These are phyloP conservation scores for Nymphalis c-album DNA, from an alignment of 2,888 invertebrate genomes.

Conservation along the genomic window DNA sequence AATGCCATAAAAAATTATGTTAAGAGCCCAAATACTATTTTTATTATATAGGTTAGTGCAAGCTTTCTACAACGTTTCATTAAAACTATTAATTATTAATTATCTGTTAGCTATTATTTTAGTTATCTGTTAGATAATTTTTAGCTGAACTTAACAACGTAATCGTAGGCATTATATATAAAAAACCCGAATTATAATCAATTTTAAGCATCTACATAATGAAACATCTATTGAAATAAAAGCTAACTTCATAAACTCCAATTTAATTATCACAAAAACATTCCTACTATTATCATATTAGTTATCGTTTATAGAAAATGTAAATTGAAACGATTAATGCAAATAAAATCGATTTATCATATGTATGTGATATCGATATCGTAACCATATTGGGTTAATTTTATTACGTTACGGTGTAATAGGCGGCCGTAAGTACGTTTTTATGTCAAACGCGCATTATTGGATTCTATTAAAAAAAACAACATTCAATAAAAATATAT, in stretches of 20 bases:
- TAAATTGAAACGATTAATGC: background rate
- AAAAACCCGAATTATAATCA: no score
- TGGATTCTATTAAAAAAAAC: background rate
- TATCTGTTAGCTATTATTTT: no score
- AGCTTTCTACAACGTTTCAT: no score
- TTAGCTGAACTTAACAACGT: no score
- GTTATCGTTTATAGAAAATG: background rate
- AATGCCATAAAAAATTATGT: no score
- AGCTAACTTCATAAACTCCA: background rate
- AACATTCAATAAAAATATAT: background rate
- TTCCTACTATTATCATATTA: background rate
- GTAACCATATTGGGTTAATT: background rate
- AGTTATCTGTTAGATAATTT: no score
- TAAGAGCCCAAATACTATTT: no score
- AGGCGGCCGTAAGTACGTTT: slow-evolving; percentile 46
- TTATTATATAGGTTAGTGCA: no score
- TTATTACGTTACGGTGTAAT: slow-evolving; percentile 41
- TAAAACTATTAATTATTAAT: no score
- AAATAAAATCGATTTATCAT: background rate
- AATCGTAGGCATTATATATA: no score
- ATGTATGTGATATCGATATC: background rate
- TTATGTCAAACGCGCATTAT: slow-evolving; percentile 61
- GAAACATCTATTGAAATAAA: no score
- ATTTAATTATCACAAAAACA: slow-evolving; percentile 1
- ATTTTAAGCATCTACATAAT: no score